These are phyloP conservation scores for Suncus etruscus DNA, from an alignment of 2,113 vertebrate species.

Conservation along the genomic window DNA sequence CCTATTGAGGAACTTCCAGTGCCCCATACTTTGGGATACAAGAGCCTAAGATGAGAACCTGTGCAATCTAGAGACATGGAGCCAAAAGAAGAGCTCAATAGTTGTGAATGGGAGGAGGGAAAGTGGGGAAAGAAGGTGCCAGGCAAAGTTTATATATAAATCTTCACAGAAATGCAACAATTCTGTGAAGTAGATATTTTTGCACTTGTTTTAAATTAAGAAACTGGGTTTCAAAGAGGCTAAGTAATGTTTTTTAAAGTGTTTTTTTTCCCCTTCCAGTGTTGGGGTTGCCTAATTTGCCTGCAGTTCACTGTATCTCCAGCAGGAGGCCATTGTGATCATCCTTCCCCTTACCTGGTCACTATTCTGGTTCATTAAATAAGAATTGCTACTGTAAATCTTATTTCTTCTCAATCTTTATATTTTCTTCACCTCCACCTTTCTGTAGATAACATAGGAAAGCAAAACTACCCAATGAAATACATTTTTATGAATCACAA, in stretches of 20 bases:
- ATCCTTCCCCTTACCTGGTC: neutral
- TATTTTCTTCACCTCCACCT: slow-evolving; percentile 19
- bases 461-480: neutral
- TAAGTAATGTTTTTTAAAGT: slow-evolving; percentile 26
- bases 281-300: neutral
- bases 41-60: neutral
- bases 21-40: neutral
- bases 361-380: neutral
- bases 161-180: neutral
- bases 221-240: neutral
- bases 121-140: neutral
- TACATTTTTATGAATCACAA: neutral
- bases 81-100: neutral
- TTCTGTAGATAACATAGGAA: slow-evolving; percentile 17
- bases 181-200: slow-evolving; percentile 25
- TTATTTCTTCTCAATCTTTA: neutral
- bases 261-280: neutral
- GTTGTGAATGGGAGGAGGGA: neutral
- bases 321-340: neutral
- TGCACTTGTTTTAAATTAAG: slow-evolving; percentile 35
- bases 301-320: neutral
- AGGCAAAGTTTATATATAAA: neutral
- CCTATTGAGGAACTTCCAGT: neutral
- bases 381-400: neutral
- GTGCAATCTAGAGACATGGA: neutral